A percentile compares a stretch with the other conserved stretches of the same genome.
Evolutionary conservation across 1,140 invertebrate genomes (phyloP).

Genomic region (Meloidogyne floridensis): DNA sequence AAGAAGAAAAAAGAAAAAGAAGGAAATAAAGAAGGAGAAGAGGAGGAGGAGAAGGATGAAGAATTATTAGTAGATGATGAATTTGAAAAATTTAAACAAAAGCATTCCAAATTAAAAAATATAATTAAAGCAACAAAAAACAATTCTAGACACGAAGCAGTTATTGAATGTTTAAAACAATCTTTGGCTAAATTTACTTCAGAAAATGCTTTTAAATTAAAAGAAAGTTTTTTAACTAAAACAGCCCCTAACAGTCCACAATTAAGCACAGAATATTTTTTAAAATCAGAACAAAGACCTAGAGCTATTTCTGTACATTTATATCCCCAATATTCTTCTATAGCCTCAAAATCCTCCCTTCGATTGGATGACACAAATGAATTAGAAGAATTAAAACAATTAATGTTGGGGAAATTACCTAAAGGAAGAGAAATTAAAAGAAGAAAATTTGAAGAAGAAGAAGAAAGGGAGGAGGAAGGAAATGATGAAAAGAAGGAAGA

Average conservation of each 20-base stretch:
- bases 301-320: not conserved
- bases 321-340: not conserved
- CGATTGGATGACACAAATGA: not conserved
- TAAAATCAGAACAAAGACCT: not conserved
- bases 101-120: not conserved
- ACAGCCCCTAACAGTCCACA: not conserved
- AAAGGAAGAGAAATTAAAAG: not conserved
- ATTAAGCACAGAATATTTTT: slow-evolving; percentile 5
- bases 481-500: not conserved
- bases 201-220: not conserved
- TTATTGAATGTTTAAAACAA: slow-evolving; percentile 9
- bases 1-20: not conserved
- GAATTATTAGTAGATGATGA: not conserved
- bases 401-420: not conserved
- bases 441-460: not conserved
- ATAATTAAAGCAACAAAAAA: slow-evolving; percentile 7
- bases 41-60: no score
- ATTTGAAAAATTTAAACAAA: slow-evolving; percentile 7
- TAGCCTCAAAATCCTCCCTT: not conserved
- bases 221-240: not conserved
- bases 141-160: not conserved
- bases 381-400: slow-evolving; percentile 8
- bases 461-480: not conserved
- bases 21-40: not conserved
- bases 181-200: not conserved